A percentile compares a stretch with the other conserved stretches of the same genome.
Evolutionary conservation across 2,797 vertebrate genomes (phyloP).

Genomic region (Enteromius thamalakanensis): DNA sequence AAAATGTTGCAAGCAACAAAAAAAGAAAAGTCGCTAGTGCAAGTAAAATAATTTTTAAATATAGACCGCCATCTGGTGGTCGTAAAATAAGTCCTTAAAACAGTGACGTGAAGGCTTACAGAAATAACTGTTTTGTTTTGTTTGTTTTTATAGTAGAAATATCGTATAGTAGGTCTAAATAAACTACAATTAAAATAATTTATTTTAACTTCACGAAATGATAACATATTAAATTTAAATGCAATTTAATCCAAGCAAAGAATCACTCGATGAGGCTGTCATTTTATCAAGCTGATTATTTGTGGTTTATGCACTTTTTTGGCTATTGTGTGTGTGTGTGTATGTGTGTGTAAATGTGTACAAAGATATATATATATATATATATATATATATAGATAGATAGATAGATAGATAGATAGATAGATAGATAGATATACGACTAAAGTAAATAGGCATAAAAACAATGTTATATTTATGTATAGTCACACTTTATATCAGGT

Average conservation of each 20-base stretch:
- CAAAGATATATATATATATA: no score
- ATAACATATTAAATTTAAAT: neutral
- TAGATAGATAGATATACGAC: no score
- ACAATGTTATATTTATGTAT: no score
- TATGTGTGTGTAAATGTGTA: no score
- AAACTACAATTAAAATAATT: neutral
- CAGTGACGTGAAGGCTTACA: neutral
- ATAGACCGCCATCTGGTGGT: conserved; percentile 30
- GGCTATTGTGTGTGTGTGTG: no score
- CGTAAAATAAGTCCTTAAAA: neutral
- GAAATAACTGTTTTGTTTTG: neutral
- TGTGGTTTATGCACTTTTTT: neutral
- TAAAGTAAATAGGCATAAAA: no score
- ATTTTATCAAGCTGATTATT: neutral
- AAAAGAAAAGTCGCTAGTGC: neutral
- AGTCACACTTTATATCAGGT: no score
- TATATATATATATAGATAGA: no score
- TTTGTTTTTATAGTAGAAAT: neutral
- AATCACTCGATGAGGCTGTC: neutral
- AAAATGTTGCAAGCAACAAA: neutral
- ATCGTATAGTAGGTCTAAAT: neutral
- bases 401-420: no score
- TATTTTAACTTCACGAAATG: neutral
- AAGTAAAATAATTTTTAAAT: neutral
- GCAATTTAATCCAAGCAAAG: neutral